Percentiles rank a stretch among this genome's conserved stretches.
Conservation (phyloP, 2,113 vertebrate genomes). For the Oriolus oriolus region DNA sequence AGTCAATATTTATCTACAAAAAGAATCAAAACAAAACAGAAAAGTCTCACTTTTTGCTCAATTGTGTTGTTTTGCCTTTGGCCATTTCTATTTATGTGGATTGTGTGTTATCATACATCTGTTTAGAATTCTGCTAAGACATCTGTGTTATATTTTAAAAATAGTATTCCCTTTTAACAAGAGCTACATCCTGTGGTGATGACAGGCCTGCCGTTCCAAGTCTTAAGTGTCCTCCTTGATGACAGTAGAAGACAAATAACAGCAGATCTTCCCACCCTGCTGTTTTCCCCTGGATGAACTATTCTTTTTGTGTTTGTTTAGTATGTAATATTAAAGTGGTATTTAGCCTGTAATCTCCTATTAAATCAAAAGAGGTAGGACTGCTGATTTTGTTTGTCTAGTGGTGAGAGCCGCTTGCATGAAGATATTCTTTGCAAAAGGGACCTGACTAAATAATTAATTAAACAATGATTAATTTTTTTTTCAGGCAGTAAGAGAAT, state of each 20-base stretch:
- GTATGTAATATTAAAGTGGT: slow-evolving; percentile 24
- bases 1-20: not conserved
- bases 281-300: not conserved
- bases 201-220: not conserved
- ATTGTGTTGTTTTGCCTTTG: not conserved
- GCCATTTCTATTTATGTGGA: slow-evolving; percentile 3
- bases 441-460: slow-evolving; percentile 33
- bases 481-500: not conserved
- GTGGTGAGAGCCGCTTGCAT: not conserved
- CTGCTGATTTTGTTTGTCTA: not conserved
- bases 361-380: slow-evolving; percentile 12
- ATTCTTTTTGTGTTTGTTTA: not conserved
- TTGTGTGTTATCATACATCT: not conserved
- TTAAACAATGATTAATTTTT: slow-evolving; percentile 13
- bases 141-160: not conserved
- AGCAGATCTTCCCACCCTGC: not conserved
- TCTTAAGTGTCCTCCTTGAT: not conserved
- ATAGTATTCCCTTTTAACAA: slow-evolving; percentile 32
- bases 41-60: not conserved
- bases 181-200: not conserved
- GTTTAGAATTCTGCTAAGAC: slow-evolving; percentile 7
- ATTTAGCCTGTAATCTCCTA: slow-evolving; percentile 30
- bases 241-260: not conserved
- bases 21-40: not conserved
- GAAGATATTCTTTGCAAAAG: slow-evolving; percentile 7